phyloP scores from a whole-genome alignment of 30 jellyfish, hydroid and myxozoan genomes.

The Cassiopea xamachana region DNA sequence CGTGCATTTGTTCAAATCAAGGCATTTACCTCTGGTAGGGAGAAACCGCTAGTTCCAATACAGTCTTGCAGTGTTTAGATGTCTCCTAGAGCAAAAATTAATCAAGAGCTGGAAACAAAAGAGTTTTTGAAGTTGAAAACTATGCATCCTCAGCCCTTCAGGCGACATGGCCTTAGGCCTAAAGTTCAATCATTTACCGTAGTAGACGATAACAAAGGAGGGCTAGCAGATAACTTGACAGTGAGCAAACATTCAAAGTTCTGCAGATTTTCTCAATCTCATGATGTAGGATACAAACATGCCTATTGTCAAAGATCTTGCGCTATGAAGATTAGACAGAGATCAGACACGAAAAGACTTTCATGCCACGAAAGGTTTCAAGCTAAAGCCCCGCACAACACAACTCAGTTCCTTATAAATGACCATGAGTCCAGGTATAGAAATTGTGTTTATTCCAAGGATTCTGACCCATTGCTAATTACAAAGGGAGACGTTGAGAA shows the following conservation, averaged over 20 bases:
- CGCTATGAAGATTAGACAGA: too few relatives aligned
- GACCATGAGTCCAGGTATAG: conserved; percentile 60
- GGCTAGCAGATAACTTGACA: background rate
- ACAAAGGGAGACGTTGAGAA: background rate
- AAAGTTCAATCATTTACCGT: background rate
- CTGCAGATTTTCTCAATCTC: background rate
- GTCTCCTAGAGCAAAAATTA: background rate
- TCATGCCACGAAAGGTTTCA: background rate
- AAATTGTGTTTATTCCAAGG: conserved; percentile 31
- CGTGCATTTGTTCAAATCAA: too few relatives aligned
- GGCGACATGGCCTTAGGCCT: background rate
- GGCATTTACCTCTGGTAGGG: too few relatives aligned
- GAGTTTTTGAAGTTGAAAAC: background rate
- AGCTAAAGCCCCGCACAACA: conserved; percentile 53
- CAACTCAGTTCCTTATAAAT: conserved; percentile 61
- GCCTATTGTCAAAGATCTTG: background rate
- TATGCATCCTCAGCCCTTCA: background rate
- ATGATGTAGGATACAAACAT: background rate
- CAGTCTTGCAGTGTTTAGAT: background rate
- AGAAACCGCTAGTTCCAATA: too few relatives aligned
- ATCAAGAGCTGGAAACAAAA: background rate
- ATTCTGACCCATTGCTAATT: background rate
- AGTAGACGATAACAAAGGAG: background rate
- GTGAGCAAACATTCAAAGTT: background rate
- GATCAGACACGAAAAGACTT: background rate